Conservation (phyloP, 2,797 vertebrate genomes). For the Lutjanus campechanus region DNA sequence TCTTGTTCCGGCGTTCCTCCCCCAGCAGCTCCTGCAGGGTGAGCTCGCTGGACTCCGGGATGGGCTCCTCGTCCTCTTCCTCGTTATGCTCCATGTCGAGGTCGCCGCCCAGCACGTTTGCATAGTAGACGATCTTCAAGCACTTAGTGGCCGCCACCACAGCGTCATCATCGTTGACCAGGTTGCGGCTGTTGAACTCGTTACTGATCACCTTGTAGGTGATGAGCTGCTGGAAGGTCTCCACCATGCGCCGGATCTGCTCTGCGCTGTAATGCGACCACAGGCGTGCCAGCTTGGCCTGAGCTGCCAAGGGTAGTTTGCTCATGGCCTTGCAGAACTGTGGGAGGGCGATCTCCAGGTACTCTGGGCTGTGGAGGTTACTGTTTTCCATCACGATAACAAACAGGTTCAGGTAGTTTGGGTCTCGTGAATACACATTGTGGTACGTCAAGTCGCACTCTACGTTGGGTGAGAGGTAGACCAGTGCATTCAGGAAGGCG, state of each 20-base stretch:
- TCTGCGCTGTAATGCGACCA: conserved; percentile 94
- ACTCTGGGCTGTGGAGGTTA: conserved; percentile 99
- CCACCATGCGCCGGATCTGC: conserved; percentile 96
- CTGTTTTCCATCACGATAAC: conserved; percentile 99
- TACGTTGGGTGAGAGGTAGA: conserved; percentile 98
- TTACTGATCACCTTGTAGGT: conserved; percentile 99
- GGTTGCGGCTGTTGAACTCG: conserved; percentile 96
- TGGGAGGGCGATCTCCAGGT: conserved; percentile 96
- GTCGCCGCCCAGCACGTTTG: conserved; percentile 96
- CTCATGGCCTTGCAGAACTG: conserved; percentile 99
- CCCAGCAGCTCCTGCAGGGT: conserved; percentile 97
- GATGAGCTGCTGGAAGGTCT: conserved; percentile 99
- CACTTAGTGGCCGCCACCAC: conserved; percentile 97
- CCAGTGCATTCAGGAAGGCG: conserved; percentile 98
- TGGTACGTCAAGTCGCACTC: conserved; percentile 99
- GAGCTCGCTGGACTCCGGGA: conserved; percentile 96
- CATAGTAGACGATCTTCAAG: conserved; percentile 99
- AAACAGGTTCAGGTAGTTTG: conserved; percentile 98
- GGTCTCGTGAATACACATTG: conserved; percentile 96
- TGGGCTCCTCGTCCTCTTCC: conserved; percentile 97
- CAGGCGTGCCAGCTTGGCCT: conserved; percentile 93
- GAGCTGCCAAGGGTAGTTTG: conserved; percentile 95
- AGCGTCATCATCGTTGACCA: conserved; percentile 97
- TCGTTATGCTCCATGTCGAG: conserved; percentile 95
- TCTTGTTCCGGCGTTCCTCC: conserved; percentile 96